Evolutionary conservation across 2,113 vertebrate genomes (phyloP), one percentile per base, ranked within the genome.

Genomic region (Antechinus stuartii): DNA sequence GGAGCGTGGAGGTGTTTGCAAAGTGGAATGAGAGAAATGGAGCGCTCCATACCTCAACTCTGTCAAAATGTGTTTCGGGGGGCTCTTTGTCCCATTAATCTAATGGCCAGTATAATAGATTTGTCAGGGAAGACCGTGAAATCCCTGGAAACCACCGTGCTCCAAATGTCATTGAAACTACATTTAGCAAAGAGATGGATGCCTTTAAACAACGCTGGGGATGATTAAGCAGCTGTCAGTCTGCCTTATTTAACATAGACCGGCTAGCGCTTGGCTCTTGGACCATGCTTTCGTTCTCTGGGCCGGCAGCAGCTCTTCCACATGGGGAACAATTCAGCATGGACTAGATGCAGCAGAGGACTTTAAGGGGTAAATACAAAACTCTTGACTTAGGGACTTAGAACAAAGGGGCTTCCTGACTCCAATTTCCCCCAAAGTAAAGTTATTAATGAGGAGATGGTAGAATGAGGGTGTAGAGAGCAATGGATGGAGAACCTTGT

Each of bases 151-250:
- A 98, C 96, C 94, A 42, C 55, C 54, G 96, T 94, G 25, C 95
- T 56, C 97, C 94, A 68, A 97, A 95, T 98, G 97, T 98, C 98
- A 98, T 30, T 97, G 97, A 95, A 96, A 95, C 96, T 96, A 95
- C 97, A 97, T 97, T 97, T 97, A 98, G 97, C 98, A 96, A 96
- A 94, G 27, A 97, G 97, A 98, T 96, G 93, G 97, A 97, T 96
- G 97, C 95, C 97, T 98, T 93, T 96, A 93, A 84, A 49, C 22
- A 57, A 49, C 68, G 93, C 56, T 95, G 26, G 76, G 5, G n/a
- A 96, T 97, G 97, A 97, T 98, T 9, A 97, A 97, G 97, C 95
- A 97, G 95, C 98, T 98, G 97, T 96, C 98, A 97, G n/a, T 90
- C 46, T 0, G 30, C 23, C 19, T 91, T 91, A 5, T 84, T 0